These are phyloP conservation scores for Lethenteron reissneri DNA, from an alignment of 2,113 vertebrate species.

Conservation along the genomic window DNA sequence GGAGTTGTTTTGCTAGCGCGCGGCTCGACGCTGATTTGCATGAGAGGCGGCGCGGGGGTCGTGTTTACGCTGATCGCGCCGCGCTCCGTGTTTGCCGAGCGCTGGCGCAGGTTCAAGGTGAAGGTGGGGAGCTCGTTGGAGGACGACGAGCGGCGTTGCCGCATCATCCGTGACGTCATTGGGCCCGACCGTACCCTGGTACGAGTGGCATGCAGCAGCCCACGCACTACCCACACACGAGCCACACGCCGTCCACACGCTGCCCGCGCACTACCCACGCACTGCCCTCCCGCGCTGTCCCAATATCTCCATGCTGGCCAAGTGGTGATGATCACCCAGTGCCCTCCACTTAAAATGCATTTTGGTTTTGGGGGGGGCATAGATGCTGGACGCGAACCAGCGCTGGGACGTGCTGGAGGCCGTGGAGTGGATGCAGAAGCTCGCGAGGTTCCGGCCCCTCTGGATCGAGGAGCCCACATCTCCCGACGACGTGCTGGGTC, in stretches of 20 bases:
- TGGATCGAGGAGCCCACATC: constrained; percentile 48
- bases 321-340: too few relatives aligned
- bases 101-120: constrained; percentile 30
- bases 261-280: too few relatives aligned
- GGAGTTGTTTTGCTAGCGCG: too few relatives aligned
- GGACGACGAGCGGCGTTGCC: constrained; percentile 33
- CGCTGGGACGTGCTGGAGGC: constrained; percentile 39
- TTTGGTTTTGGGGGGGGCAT: neutral
- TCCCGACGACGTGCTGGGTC: constrained; percentile 43
- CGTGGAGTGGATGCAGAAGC: constrained; percentile 27
- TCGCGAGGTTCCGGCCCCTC: constrained; percentile 32
- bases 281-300: too few relatives aligned
- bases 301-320: too few relatives aligned
- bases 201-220: constrained; percentile 2
- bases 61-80: neutral
- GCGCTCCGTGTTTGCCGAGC: neutral
- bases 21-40: too few relatives aligned
- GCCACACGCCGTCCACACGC: too few relatives aligned
- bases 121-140: constrained; percentile 37
- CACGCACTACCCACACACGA: too few relatives aligned
- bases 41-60: too few relatives aligned
- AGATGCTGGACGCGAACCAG: constrained; percentile 57
- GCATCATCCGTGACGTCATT: constrained; percentile 30
- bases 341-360: too few relatives aligned
- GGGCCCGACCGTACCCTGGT: constrained; percentile 28